Conservation (phyloP, 2,888 invertebrate genomes). For the Agelastica alni region DNA sequence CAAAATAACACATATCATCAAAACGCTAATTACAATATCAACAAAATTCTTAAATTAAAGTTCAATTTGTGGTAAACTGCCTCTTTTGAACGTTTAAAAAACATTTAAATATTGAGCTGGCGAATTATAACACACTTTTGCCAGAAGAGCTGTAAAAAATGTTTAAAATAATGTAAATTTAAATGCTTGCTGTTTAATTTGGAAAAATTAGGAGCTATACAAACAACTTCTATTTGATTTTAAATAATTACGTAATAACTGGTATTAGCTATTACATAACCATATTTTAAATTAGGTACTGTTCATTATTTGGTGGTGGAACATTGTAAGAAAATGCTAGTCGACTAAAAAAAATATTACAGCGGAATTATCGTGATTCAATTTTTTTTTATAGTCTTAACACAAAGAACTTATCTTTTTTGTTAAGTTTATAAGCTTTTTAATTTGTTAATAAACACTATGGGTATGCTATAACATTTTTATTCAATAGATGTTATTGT, state of each 20-base stretch:
- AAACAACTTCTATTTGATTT: constrained; percentile 2
- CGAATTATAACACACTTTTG: background rate
- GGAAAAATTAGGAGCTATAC: too few relatives aligned
- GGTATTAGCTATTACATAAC: background rate
- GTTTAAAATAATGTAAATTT: background rate
- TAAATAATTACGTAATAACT: background rate
- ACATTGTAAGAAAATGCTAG: too few relatives aligned
- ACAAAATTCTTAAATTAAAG: constrained; percentile 18
- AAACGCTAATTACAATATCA: constrained; percentile 21
- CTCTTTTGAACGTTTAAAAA: constrained; percentile 19
- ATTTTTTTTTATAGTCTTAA: too few relatives aligned
- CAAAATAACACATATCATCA: background rate
- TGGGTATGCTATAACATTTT: too few relatives aligned
- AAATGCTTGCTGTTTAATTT: background rate
- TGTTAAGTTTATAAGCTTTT: too few relatives aligned
- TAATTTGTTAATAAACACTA: too few relatives aligned
- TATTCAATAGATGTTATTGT: too few relatives aligned
- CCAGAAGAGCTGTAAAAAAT: background rate
- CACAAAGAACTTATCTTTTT: too few relatives aligned
- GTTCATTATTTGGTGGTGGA: too few relatives aligned
- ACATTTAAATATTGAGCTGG: constrained; percentile 16
- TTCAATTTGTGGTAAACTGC: constrained; percentile 13
- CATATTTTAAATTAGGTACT: too few relatives aligned
- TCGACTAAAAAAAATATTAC: too few relatives aligned
- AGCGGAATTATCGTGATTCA: too few relatives aligned